Base-by-base conservation (phyloP, 1,140 invertebrate species). In the Neodiprion lecontei region DNA sequence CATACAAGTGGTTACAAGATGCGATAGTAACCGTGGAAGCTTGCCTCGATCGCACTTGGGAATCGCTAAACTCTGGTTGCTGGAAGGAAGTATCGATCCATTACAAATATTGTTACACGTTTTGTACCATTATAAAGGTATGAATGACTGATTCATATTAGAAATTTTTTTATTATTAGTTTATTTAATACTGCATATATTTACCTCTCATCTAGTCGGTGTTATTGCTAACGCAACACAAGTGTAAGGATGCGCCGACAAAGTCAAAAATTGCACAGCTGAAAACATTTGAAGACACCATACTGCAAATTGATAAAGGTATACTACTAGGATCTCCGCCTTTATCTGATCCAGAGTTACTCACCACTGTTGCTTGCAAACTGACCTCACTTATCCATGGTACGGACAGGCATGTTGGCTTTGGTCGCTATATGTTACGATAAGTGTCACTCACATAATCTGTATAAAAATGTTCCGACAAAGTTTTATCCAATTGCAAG, bases 31-130 rank as follows among this genome's bases (percentile, higher is more conserved):
- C 86, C 77, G 79, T 91, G 40, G 87, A 91, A 81, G 89, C 89
- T 49, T 89, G 95, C 72, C 86, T 95, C 67, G 94, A 96, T 85
- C 90, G 91, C 81, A 90, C 90, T 77, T 96, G 95, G 93, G 95
- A 97, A 86, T 88, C 91, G 79, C 89, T 97, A 12, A 96, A 97
- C 87, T 93, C 93, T 67, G 96, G 96, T 0, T 91, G 96, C 80
- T 98, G 96, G 94, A 95, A 93, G 89, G 90, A 93, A 82, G 95
- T 97, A 12, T 86, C 90, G 48, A 75, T 90, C 65, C 85, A 80
- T 23, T 85, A 91, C 67, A 89, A 92, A 79, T 91, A 92, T 83
- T 89, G 90, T 68, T 93, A 93, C 82, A 91, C 92, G 12, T 82
- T 93, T 68, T 90, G 89, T 7, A 90, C 90, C 77, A 91, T 92